Evolutionary conservation across 37 sponge, comb jelly and placozoan species (phyloP), one percentile per base, ranked within the genome.

Genomic region (Lycopodina hypogea): DNA sequence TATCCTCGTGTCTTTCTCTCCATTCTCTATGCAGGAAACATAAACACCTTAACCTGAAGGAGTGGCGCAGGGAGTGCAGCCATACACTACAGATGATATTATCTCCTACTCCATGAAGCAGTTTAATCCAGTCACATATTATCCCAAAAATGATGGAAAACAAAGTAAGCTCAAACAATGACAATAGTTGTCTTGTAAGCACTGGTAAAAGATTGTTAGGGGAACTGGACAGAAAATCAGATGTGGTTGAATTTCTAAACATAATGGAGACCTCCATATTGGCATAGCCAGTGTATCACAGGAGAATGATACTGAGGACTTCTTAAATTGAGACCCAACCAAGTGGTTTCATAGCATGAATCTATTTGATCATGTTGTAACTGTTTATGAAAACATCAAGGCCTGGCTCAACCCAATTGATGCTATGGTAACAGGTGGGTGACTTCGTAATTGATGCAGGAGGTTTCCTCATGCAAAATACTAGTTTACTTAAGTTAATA

Each of bases 331-430:
- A 24, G 87, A 91, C 84, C 45, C 76, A 17, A 74, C 70, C 68
- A 74, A 83, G 87, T 91, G 92, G 92, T 75, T 66, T 42, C 48
- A 74, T 3, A 56, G 84, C 28, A 83, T 91, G 87, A 36, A 77
- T 33, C 77, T 91, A 34, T 30, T 86, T 29, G 92, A 91, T 60
- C 92, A 91, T 42, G 45, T 91, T 9, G 80, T 72, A 59, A 28
- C 65, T 38, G 84, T 91, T n/a, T 87, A 91, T 58, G 77, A 91
- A 23, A 83, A 80, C 56, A 69, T 87, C 12, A 15, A 42, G 24
- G 48, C 53, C 0, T 77, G 88, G 77, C 78, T 91, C 55, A 67
- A 83, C 19, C 33, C 39, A 29, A 62, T 91, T 6, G 84, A n/a
- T n/a, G n/a, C n/a, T n/a, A n/a, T n/a, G n/a, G n/a, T n/a, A n/a